A percentile compares a stretch with the other conserved stretches of the same genome.
phyloP scores from a whole-genome alignment of 2,888 invertebrate species.

The Drosophila nigricruria region DNA sequence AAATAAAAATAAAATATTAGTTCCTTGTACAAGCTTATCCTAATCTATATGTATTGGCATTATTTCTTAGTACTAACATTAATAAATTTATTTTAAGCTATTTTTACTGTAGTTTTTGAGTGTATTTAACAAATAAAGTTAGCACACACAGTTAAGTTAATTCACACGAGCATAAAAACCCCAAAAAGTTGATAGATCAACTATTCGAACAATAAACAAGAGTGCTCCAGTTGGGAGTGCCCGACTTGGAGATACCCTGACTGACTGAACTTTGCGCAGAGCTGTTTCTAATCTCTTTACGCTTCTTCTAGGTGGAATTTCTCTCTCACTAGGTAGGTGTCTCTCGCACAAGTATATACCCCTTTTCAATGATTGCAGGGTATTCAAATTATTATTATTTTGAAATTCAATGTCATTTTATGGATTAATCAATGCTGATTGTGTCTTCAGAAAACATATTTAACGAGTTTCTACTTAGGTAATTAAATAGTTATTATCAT shows the following conservation, averaged over 20 bases:
- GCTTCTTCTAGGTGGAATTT: too few species aligned
- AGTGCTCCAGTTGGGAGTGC: neutral
- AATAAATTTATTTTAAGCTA: neutral
- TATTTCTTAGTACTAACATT: neutral
- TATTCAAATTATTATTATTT: neutral
- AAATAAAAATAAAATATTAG: too few species aligned
- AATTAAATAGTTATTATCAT: slow-evolving; percentile 1
- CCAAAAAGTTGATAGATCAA: neutral
- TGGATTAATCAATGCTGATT: neutral
- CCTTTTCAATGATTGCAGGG: neutral
- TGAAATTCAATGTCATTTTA: neutral
- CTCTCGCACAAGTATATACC: too few species aligned
- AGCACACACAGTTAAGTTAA: neutral
- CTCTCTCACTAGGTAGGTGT: too few species aligned
- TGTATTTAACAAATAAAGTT: neutral
- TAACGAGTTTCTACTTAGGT: neutral
- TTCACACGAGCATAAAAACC: neutral
- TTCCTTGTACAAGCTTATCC: neutral
- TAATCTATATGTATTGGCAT: neutral
- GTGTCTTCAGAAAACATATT: neutral
- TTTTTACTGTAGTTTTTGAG: neutral
- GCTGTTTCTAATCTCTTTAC: too few species aligned
- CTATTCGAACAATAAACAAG: neutral
- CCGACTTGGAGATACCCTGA: neutral
- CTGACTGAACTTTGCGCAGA: neutral